Evolutionary conservation across 2,888 invertebrate genomes (phyloP), one percentile per base, ranked within the genome.

Genomic region (Agelastica alni): DNA sequence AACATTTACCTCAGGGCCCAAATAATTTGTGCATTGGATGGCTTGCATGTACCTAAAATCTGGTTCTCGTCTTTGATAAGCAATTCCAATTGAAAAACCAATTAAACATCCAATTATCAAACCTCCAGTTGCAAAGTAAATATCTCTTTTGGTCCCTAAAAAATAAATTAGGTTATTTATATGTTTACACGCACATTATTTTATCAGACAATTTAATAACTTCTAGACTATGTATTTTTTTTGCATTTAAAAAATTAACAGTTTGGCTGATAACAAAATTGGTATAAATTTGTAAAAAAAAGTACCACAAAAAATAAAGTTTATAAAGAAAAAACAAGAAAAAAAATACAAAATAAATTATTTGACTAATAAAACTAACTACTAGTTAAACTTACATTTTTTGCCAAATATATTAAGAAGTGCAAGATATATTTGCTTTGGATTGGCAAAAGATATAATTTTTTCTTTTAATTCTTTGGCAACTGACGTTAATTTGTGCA

Each of bases 11-110:
- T 80, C 79, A 36, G 73, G 65, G 58, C 80, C 80, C 51, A 74
- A 67, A 64, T 78, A 80, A 62, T 74, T 72, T 56, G 74, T 75
- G 59, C 80, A 79, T 61, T 79, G 76, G 18, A 80, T 64, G 22
- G 80, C 78, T 71, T 77, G 78, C 77, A 81, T 80, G 56, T 77
- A 76, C 52, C 77, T 73, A 44, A 74, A 59, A 53, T 76, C 67
- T 34, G 66, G 66, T 30, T 73, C 60, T 28, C 58, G 60, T 60
- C 67, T 69, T 37, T 69, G 69, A 66, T 76, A 69, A 54, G 74
- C 71, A 20, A 74, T 42, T 2, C 77, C 77, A 42, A 78, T 65
- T 49, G 70, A 71, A 44, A 77, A 74, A 37, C 81, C 80, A 51
- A 79, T 66, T 16, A 78, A 41, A 56, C 73, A 69, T 28, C 81